These are phyloP conservation scores for Acropora yongei DNA, from an alignment of 64 coral and sea anemone genomes.

Conservation along the genomic window DNA sequence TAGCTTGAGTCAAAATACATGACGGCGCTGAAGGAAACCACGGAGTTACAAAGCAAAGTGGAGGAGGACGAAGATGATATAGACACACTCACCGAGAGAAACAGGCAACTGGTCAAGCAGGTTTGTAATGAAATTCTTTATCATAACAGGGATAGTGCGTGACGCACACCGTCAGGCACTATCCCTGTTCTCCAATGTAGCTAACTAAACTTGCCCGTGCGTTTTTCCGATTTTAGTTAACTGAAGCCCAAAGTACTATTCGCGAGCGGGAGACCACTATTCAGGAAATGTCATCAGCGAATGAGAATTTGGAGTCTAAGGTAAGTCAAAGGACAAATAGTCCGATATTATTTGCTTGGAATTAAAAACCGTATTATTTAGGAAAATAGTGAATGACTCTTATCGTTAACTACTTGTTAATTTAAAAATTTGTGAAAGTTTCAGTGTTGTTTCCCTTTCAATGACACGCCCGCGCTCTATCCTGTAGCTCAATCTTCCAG, in stretches of 20 bases:
- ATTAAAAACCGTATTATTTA: too few species aligned
- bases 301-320: constrained; percentile 21
- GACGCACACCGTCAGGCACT: neutral
- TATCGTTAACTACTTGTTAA: too few species aligned
- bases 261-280: constrained; percentile 45
- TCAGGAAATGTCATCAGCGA: constrained; percentile 19
- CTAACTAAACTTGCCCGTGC: neutral
- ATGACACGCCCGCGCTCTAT: too few species aligned
- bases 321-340: neutral
- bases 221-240: neutral
- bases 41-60: constrained; percentile 78
- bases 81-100: constrained; percentile 78
- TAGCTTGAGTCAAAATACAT: constrained; percentile 89
- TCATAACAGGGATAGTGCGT: too few species aligned
- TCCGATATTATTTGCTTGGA: too few species aligned
- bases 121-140: constrained; percentile 18
- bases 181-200: neutral
- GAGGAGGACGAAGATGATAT: constrained; percentile 99
- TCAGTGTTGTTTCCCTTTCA: too few species aligned
- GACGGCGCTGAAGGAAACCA: constrained; percentile 78
- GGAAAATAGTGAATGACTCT: too few species aligned
- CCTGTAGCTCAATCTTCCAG: too few species aligned
- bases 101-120: constrained; percentile 82
- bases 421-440: too few species aligned
- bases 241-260: constrained; percentile 9